Conservation (phyloP, 2,797 vertebrate species). For the Myoxocephalus aenaeus region DNA sequence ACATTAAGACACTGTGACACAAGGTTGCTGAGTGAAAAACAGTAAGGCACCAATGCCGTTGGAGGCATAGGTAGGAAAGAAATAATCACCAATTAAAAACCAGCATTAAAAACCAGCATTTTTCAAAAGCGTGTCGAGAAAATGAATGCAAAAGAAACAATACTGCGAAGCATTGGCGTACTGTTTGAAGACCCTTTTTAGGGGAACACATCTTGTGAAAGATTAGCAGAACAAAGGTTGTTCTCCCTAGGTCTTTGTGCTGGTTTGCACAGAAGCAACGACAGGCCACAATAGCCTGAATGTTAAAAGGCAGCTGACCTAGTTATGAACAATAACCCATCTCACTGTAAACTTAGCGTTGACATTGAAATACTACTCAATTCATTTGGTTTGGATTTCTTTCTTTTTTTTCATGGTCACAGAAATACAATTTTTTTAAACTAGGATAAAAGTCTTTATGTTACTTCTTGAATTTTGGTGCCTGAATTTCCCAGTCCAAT, state of each 20-base stretch:
- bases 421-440: no score
- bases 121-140: slow-evolving; percentile 28
- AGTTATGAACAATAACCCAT: background rate
- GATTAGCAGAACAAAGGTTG: slow-evolving; percentile 25
- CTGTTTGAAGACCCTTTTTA: slow-evolving; percentile 33
- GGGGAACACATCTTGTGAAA: slow-evolving; percentile 73
- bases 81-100: slow-evolving; percentile 23
- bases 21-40: slow-evolving; percentile 79
- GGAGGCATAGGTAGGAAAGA: slow-evolving; percentile 80
- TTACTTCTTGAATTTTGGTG: background rate
- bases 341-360: background rate
- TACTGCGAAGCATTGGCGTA: slow-evolving; percentile 50
- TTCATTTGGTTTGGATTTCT: background rate
- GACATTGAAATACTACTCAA: background rate
- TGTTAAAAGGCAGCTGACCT: background rate
- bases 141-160: slow-evolving; percentile 32
- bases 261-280: background rate
- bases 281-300: background rate
- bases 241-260: background rate
- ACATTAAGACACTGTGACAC: slow-evolving; percentile 78
- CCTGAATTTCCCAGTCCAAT: background rate
- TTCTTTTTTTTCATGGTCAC: background rate
- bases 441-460: background rate
- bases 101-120: slow-evolving; percentile 25
- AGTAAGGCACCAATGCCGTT: slow-evolving; percentile 88